Conservation (phyloP, 2,888 invertebrate species). For the Eristalis tenax region DNA sequence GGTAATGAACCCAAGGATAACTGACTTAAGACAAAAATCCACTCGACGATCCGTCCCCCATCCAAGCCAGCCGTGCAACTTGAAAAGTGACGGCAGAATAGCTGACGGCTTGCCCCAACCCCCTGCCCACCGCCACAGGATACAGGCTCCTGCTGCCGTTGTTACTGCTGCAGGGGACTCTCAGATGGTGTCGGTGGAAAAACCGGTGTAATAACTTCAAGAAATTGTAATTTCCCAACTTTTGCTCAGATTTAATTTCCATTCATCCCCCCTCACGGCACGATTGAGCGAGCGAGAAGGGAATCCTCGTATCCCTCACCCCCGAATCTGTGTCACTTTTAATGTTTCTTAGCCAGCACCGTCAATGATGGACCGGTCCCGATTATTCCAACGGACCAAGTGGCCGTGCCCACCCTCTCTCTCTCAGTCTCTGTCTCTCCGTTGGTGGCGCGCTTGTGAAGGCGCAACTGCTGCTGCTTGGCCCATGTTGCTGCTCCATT, state of each 20-base stretch:
- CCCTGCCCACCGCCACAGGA: not conserved
- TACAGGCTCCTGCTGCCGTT: not conserved
- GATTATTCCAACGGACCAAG: conserved; percentile 55
- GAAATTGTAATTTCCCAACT: conserved; percentile 72
- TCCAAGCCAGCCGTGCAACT: conserved; percentile 43
- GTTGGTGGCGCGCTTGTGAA: not conserved
- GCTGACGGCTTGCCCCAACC: conserved; percentile 16
- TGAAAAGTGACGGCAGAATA: conserved; percentile 55
- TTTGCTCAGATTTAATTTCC: conserved; percentile 70
- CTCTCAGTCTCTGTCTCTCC: not conserved
- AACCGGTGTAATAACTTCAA: conserved; percentile 71
- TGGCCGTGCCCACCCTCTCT: not conserved
- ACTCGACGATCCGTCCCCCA: conserved; percentile 47
- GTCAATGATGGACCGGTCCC: conserved; percentile 61
- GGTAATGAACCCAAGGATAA: conserved; percentile 71
- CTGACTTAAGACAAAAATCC: conserved; percentile 72
- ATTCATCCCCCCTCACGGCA: conserved; percentile 35
- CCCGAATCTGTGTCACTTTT: conserved; percentile 48
- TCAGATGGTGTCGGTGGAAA: conserved; percentile 65
- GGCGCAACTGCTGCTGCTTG: conserved; percentile 29
- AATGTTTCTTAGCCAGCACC: conserved; percentile 57
- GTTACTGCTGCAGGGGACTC: conserved; percentile 47
- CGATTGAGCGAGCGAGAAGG: not conserved
- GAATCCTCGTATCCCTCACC: conserved; percentile 30
- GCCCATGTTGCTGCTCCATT: conserved; percentile 69